Evolutionary conservation across 2,113 vertebrate species (phyloP), one percentile per base, ranked within the genome.

Genomic region (Paradisaea rubra): DNA sequence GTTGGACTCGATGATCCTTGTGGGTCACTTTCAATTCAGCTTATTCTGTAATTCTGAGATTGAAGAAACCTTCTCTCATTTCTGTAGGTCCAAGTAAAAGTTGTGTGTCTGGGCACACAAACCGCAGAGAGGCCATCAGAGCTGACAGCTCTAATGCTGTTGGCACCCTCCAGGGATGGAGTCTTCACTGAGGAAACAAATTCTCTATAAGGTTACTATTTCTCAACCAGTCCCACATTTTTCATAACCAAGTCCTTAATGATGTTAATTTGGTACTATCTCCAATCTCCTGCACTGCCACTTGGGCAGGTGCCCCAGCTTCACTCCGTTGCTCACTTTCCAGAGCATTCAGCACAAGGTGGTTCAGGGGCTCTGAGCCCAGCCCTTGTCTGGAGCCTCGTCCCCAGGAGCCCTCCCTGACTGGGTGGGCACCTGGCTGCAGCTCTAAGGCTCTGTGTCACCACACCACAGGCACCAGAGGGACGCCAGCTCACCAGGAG

Each of bases 1-100:
- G 11, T 2, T 45, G 27, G 54, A 39, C 33, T 28, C 0, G 0
- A 12, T 33, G n/a, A 39, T 61, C 10, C 33, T 20, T 33, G 23
- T 45, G 54, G 22, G 15, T n/a, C 2, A 10, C 33, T 53, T 61
- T 19, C 15, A 53, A 28, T 3, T 28, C 13, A 28, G 30, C 4
- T 70, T 9, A 28, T 11, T 78, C 39, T 53, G 28, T 70, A 20
- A n/a, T 16, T 53, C 12, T 53, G 15, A 45, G 18, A 61, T 1
- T 83, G 47, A 45, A 65, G 59, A 89, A 69, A 33, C 11, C 21
- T 76, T 65, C 19, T 71, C 23, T 30, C 23, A 42, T 57, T 88
- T 91, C 31, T 20, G 18, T 15, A 76, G 18, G 37, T 72, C 61
- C 47, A 60, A 66, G 28, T n/a, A 59, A 13, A 73, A 81, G 16